These are phyloP conservation scores for Pangasius sanitwongsei DNA, from an alignment of 2,797 vertebrate species.

Conservation along the genomic window DNA sequence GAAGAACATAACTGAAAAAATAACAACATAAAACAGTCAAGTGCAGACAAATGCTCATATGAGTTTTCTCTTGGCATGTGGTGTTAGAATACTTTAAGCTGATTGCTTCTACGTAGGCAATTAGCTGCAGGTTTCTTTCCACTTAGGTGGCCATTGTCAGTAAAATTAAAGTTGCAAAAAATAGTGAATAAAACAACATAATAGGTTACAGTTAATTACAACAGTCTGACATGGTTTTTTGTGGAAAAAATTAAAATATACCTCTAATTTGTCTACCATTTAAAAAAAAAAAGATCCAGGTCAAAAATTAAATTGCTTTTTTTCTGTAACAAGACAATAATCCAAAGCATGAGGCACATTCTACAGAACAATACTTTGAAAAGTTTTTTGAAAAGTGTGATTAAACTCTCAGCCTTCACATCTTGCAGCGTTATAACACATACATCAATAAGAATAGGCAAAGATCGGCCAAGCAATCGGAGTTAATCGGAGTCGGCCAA, in stretches of 20 bases:
- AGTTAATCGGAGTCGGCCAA: not conserved
- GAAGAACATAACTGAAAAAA: not conserved
- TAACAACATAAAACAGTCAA: not conserved
- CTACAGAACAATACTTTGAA: not conserved
- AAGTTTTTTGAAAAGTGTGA: not conserved
- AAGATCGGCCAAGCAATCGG: not conserved
- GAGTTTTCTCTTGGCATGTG: slow-evolving; percentile 11
- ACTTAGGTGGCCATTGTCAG: not conserved
- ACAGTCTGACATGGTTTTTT: not conserved
- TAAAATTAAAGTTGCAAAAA: not conserved
- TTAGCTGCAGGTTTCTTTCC: slow-evolving; percentile 19
- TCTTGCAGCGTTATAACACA: not conserved
- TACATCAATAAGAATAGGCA: not conserved
- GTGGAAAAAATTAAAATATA: not conserved
- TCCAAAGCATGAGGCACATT: not conserved
- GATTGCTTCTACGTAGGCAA: slow-evolving; percentile 15
- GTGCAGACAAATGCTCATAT: not conserved
- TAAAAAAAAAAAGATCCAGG: not conserved
- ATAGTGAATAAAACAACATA: not conserved
- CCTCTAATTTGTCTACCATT: not conserved
- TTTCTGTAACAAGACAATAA: not conserved
- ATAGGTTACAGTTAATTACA: not conserved
- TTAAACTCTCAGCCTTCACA: not conserved
- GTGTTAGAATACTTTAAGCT: slow-evolving; percentile 5
- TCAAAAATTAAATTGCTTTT: not conserved